phyloP scores from a whole-genome alignment of 2,888 invertebrate genomes.

The Linyphia triangularis region DNA sequence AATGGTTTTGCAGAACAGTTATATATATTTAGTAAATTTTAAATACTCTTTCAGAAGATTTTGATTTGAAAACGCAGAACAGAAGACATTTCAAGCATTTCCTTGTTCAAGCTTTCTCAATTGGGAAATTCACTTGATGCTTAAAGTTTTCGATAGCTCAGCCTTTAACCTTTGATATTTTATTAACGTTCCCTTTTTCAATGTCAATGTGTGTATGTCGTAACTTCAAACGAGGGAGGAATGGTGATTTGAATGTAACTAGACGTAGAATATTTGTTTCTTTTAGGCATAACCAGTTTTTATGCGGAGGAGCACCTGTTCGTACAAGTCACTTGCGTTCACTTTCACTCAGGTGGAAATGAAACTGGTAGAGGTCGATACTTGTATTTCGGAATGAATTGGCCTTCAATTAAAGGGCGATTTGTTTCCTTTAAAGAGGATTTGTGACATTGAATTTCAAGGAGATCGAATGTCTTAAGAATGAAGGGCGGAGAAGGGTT shows the following conservation, averaged over 20 bases:
- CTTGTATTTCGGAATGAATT: background rate
- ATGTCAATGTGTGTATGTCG: background rate
- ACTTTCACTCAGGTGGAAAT: background rate
- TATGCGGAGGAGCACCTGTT: background rate
- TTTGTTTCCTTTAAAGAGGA: background rate
- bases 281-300: background rate
- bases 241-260: background rate
- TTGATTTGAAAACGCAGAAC: too few relatives aligned
- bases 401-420: background rate
- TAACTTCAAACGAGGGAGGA: background rate
- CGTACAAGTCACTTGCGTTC: background rate
- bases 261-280: background rate
- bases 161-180: too few relatives aligned
- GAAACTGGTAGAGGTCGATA: background rate
- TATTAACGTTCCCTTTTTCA: background rate
- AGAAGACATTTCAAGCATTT: too few relatives aligned
- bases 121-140: too few relatives aligned
- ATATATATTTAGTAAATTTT: too few relatives aligned
- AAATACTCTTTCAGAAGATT: too few relatives aligned
- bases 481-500: too few relatives aligned
- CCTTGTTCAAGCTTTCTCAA: too few relatives aligned
- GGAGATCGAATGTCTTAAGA: too few relatives aligned
- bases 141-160: too few relatives aligned
- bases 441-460: slow-evolving; percentile 3
- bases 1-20: too few relatives aligned